Conservation (phyloP, 23 tunicate species). For the Pegea sp. region DNA sequence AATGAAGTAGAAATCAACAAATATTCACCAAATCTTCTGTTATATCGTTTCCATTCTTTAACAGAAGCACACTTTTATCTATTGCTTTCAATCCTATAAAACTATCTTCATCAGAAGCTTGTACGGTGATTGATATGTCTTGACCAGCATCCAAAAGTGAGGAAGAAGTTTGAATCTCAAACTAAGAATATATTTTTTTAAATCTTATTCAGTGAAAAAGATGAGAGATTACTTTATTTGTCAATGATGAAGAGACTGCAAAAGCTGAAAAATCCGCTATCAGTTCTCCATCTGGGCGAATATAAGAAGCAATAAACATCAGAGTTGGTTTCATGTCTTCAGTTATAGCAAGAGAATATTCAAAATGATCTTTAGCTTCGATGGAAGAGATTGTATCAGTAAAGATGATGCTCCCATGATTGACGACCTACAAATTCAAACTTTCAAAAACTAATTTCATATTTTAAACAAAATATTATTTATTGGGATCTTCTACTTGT, state of each 20-base stretch:
- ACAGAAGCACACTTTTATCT: slow-evolving; percentile 30
- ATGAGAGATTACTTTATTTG: slow-evolving; percentile 4
- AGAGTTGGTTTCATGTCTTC: slow-evolving; percentile 20
- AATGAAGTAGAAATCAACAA: no score
- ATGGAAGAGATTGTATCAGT: no score
- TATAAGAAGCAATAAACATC: slow-evolving; percentile 6
- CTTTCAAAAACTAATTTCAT: no score
- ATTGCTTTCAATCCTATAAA: slow-evolving; percentile 32
- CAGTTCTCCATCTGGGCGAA: slow-evolving; percentile 8
- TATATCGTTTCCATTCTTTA: slow-evolving; percentile 37
- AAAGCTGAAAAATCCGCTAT: slow-evolving; percentile 16
- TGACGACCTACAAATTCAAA: no score
- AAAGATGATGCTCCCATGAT: no score
- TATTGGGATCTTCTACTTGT: no score
- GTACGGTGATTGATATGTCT: slow-evolving; percentile 10
- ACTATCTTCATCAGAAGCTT: slow-evolving; percentile 8
- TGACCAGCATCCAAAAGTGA: slow-evolving; percentile 15
- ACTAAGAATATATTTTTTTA: background rate
- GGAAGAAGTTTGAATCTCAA: background rate
- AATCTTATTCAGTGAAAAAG: background rate
- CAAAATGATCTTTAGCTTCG: no score
- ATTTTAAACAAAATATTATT: no score
- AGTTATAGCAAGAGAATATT: slow-evolving; percentile 8
- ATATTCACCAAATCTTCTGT: slow-evolving; percentile 18
- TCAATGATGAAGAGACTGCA: slow-evolving; percentile 2